A percentile compares a stretch with the other conserved stretches of the same genome.
Evolutionary conservation across 2,113 vertebrate genomes (phyloP).

Genomic region (Cyanoderma ruficeps): DNA sequence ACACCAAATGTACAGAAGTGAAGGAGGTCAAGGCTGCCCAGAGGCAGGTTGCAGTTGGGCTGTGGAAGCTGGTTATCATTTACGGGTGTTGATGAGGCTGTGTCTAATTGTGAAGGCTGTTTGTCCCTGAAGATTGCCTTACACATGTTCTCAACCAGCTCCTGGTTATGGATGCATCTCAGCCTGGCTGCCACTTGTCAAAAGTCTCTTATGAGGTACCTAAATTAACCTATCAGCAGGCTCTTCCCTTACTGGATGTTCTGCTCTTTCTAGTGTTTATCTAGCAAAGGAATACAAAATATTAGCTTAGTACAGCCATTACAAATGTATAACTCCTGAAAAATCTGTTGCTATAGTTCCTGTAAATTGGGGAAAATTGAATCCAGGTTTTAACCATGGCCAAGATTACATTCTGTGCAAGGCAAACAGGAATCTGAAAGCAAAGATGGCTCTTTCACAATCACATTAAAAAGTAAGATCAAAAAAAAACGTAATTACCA

Average conservation of each 20-base stretch:
- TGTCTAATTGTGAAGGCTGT: not conserved
- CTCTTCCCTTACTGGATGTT: not conserved
- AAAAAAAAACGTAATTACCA: not conserved
- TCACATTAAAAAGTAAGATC: not conserved
- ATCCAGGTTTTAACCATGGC: not conserved
- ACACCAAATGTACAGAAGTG: not conserved
- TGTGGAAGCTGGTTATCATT: not conserved
- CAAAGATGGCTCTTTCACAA: not conserved
- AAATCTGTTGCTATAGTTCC: not conserved
- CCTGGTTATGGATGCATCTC: not conserved
- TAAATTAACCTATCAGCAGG: not conserved
- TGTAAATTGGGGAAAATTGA: not conserved
- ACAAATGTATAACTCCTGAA: not conserved
- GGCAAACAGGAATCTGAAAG: not conserved
- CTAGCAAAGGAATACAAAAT: not conserved
- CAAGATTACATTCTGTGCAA: not conserved
- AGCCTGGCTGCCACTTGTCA: not conserved
- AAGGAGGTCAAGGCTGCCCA: not conserved
- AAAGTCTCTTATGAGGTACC: not conserved
- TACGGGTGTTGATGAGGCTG: not conserved
- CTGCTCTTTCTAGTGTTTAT: not conserved
- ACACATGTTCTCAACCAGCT: not conserved
- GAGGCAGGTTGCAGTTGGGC: not conserved
- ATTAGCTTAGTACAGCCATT: not conserved
- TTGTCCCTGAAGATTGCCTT: not conserved